Conservation (phyloP, 2,888 invertebrate species). For the Caenorhabditis sp. region DNA sequence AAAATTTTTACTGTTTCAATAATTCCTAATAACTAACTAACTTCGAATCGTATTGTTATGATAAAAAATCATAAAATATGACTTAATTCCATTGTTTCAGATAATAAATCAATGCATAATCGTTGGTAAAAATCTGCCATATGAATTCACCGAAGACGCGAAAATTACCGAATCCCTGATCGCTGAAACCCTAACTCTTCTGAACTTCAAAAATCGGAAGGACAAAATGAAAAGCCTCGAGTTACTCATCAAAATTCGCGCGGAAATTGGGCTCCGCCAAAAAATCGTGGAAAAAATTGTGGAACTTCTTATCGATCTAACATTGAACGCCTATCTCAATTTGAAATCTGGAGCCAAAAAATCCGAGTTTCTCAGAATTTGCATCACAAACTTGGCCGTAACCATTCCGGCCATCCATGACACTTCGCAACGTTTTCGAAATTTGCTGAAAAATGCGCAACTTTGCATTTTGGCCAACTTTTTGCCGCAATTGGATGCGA, state of each 20-base stretch:
- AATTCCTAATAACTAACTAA: too few relatives aligned
- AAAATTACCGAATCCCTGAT: conserved; percentile 8
- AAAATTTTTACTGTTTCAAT: too few relatives aligned
- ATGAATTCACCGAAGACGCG: not conserved
- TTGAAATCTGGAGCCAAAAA: conserved; percentile 16
- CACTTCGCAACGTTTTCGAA: not conserved
- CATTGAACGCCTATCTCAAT: conserved; percentile 4
- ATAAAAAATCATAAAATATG: too few relatives aligned
- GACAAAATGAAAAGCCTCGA: conserved; percentile 6
- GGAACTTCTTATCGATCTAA: conserved; percentile 9
- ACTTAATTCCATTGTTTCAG: too few relatives aligned
- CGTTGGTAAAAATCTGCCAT: not conserved
- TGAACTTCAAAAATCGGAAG: conserved; percentile 13
- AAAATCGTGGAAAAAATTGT: conserved; percentile 9
- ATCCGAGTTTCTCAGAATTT: conserved; percentile 24
- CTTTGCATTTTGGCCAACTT: conserved; percentile 41
- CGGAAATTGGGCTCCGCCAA: conserved; percentile 29
- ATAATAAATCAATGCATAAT: not conserved
- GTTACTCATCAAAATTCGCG: not conserved
- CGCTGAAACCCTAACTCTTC: not conserved
- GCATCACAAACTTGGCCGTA: conserved; percentile 25
- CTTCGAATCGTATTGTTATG: too few relatives aligned
- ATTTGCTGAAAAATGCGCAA: conserved; percentile 30
- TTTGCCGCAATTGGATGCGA: conserved; percentile 30
- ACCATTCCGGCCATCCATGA: conserved; percentile 31